Evolutionary conservation across 2,113 vertebrate genomes (phyloP).

Genomic region (Macrotus californicus): DNA sequence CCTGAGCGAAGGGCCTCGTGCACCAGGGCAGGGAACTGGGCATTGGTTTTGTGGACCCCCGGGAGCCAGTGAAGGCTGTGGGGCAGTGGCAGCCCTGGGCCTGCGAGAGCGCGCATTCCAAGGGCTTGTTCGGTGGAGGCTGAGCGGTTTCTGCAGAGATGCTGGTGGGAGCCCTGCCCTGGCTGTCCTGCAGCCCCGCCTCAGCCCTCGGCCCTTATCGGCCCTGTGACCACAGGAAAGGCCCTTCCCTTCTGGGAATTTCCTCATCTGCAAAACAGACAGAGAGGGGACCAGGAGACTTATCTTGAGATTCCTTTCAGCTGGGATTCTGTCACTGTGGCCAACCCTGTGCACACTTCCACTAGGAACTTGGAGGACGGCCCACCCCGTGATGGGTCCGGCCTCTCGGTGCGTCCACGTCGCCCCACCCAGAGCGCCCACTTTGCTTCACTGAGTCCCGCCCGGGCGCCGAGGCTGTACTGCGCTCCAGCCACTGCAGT

Average conservation of each 20-base stretch:
- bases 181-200: background rate
- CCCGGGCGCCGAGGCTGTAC: background rate
- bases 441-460: background rate
- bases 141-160: background rate
- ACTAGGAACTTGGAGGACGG: background rate
- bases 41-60: background rate
- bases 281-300: background rate
- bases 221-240: constrained; percentile 12
- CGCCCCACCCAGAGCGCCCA: background rate
- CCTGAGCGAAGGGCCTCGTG: background rate
- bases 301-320: background rate
- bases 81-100: background rate
- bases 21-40: background rate
- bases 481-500: too few species aligned
- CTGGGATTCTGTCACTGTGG: background rate
- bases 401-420: background rate
- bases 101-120: background rate
- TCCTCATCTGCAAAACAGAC: constrained; percentile 9
- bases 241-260: constrained; percentile 12
- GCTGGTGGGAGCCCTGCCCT: background rate
- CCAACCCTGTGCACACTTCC: background rate
- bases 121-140: background rate
- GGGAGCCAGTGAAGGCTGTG: background rate
- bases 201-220: background rate
- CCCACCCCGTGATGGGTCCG: rapidly evolving